A percentile compares a stretch with the other conserved stretches of the same genome.
Conservation (phyloP, 35 echinoderm and acorn worm species). For the Stichopus chloronotus region DNA sequence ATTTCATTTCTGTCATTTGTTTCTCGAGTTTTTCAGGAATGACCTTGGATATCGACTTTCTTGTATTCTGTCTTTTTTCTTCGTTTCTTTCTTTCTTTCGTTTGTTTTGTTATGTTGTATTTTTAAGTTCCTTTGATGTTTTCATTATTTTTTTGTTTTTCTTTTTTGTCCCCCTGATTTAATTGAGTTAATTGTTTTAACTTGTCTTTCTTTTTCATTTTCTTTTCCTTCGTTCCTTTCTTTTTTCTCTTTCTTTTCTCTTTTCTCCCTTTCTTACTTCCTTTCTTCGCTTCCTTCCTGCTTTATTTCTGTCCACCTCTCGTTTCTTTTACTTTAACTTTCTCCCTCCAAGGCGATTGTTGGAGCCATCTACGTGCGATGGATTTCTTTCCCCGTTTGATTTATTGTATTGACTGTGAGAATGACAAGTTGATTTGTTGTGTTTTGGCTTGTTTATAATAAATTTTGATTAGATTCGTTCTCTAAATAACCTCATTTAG, state of each 20-base stretch:
- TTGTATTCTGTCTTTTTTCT: too few relatives aligned
- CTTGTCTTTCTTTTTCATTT: too few relatives aligned
- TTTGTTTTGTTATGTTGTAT: too few relatives aligned
- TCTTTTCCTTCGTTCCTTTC: too few relatives aligned
- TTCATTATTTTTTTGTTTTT: too few relatives aligned
- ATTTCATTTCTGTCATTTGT: too few relatives aligned
- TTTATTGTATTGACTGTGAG: conserved; percentile 45
- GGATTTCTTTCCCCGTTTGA: conserved; percentile 1
- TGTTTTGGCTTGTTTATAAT: conserved; percentile 36
- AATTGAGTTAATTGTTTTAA: too few relatives aligned
- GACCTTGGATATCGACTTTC: too few relatives aligned
- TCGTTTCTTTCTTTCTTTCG: too few relatives aligned
- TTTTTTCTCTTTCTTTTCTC: background rate
- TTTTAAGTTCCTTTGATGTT: too few relatives aligned
- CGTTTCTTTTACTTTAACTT: background rate
- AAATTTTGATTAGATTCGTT: conserved; percentile 19
- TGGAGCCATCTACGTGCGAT: background rate
- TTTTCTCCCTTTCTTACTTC: background rate
- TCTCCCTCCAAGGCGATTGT: background rate
- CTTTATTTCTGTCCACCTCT: background rate
- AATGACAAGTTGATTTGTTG: conserved; percentile 53
- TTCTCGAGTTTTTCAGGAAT: too few relatives aligned
- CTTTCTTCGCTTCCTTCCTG: background rate
- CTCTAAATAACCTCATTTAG: conserved; percentile 47
- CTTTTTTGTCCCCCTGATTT: too few relatives aligned